Evolutionary conservation across 2,797 vertebrate species (phyloP), one percentile per base, ranked within the genome.

Genomic region (Periparus ater): DNA sequence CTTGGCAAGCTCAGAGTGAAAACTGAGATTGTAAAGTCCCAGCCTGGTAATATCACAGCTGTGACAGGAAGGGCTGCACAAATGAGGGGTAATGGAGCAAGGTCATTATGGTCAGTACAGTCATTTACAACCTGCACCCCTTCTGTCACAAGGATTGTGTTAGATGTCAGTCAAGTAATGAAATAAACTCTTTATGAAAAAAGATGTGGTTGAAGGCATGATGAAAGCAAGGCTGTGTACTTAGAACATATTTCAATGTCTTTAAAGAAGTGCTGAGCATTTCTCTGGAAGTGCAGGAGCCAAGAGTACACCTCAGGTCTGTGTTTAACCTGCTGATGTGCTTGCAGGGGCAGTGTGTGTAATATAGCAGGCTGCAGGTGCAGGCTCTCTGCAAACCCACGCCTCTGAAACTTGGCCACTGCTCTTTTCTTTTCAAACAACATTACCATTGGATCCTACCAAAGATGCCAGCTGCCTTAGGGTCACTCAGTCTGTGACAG

Each of bases 151-250:
- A 75, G 34, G 65, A 63, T 23, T 72, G 78, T 76, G 63, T 82
- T 90, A 63, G 89, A 45, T 34, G 44, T 62, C 94, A 89, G 71
- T 58, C 19, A 53, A 54, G 76, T 10, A 72, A 48, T 63, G 70
- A 91, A 93, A 95, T 83, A 78, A 94, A 71, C 51, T 13, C 80
- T 71, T 85, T 21, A 91, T 84, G 83, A 81, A 81, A 81, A 92
- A 91, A 91, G 62, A 45, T 12, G 57, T 74, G 34, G 53, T 36
- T 61, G 58, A 57, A 95, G 88, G 61, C 74, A 88, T 6, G 75
- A 74, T 83, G 88, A 93, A 91, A 94, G 93, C 42, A 47, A 61
- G 48, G 65, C 83, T 90, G 55, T 80, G 66, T 38, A 34, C 72
- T 92, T 92, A 48, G 34, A 92, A 42, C 54, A 74, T 42, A 34